Base-by-base conservation (phyloP, 2,113 vertebrate genomes). In the Callorhinus ursinus region DNA sequence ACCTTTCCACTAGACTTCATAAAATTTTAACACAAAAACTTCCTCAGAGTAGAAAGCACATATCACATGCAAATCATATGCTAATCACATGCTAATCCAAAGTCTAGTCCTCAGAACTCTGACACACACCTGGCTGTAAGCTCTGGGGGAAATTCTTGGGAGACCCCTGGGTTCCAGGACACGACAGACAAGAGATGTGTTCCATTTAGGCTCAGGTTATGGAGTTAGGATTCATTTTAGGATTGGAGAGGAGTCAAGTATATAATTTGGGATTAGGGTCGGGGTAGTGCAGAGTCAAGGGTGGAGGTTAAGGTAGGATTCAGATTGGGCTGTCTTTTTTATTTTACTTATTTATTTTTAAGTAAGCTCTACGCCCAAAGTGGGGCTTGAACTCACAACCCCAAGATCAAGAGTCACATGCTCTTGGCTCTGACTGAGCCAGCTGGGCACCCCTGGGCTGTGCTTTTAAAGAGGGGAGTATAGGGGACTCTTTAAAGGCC, bases 21-120 rank as follows among this genome's bases (percentile, higher is more conserved):
- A 97, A 98, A 98, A 98, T 96, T 98, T 98, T 98, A 98, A 98
- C 95, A 96, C 28, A 79, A 93, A 98, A 98, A 98, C 97, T 98
- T 98, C 82, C n/a, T 63, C 92, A 90, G 88, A 97, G 88, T 95
- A 90, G 95, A 97, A 97, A 85, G 57, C 71, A 86, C 61, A 96
- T 51, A 96, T 74, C 26, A 90, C 90, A 98, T 98, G 95, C 96
- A 98, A 98, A 98, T 96, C 2, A 93, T 97, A 98, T 98, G 98
- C 97, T 97, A 98, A 98, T 98, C 11, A 39, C 95, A 98, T 76
- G 93, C 95, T 96, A 97, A 98, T 93, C 82, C 5, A 94, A 93
- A 95, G 88, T 80, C 95, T 97, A 55, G 67, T 49, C 94, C 93
- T 98, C 51, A 69, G 88, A 96, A 96, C 92, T 93, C 81, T 93